Conservation (phyloP, 2,888 invertebrate genomes). For the Euclidia mi region DNA sequence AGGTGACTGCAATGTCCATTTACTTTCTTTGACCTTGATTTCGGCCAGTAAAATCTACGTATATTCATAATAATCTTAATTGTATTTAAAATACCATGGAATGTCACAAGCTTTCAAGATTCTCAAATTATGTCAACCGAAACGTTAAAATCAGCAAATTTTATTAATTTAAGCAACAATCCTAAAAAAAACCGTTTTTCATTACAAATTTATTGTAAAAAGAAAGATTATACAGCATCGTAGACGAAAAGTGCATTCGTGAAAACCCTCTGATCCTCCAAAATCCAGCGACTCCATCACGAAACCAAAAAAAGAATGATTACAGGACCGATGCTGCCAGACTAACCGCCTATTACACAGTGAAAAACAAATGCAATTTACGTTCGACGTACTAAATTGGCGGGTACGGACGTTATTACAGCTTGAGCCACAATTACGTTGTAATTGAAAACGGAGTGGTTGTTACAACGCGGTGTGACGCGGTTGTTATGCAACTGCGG, state of each 20-base stretch:
- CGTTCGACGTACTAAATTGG: constrained; percentile 79
- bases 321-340: constrained; percentile 35
- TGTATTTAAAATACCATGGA: too few species aligned
- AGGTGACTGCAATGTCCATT: constrained; percentile 2
- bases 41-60: too few species aligned
- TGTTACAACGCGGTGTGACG: constrained; percentile 75
- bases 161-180: too few species aligned
- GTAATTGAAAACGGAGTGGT: constrained; percentile 87
- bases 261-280: constrained; percentile 5
- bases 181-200: too few species aligned
- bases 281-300: constrained; percentile 7
- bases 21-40: neutral
- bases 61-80: too few species aligned
- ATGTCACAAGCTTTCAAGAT: too few species aligned
- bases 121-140: too few species aligned
- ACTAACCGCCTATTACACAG: constrained; percentile 52
- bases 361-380: constrained; percentile 84
- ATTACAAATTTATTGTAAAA: too few species aligned
- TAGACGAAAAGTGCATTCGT: neutral
- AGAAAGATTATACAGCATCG: neutral
- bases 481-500: constrained; percentile 52
- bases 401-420: constrained; percentile 76
- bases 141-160: too few species aligned
- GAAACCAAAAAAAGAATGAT: constrained; percentile 24
- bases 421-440: constrained; percentile 82